Conservation (phyloP, 1,140 invertebrate genomes). For the Thaumetopoea pityocampa region DNA sequence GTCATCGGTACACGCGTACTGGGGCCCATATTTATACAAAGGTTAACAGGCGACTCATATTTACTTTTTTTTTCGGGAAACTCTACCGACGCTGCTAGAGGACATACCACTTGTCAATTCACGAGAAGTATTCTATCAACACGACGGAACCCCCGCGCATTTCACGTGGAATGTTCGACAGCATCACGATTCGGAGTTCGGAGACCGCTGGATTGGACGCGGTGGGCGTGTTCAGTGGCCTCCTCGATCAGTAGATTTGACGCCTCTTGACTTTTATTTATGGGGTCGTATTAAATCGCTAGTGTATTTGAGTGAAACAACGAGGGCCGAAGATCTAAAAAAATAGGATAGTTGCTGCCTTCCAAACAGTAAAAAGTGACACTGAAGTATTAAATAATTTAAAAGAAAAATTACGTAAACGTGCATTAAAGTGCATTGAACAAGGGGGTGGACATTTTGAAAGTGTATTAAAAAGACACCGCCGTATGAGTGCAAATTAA, state of each 20-base stretch:
- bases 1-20: no score
- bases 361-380: no score
- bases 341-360: no score
- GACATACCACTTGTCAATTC: background rate
- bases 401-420: no score
- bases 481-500: no score
- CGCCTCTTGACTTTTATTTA: no score
- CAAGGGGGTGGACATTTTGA: no score
- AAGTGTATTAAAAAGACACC: no score
- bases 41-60: background rate
- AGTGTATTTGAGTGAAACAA: background rate
- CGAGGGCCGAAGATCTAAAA: no score
- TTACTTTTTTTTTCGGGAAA: background rate
- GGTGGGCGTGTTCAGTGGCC: background rate
- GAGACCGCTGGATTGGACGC: background rate
- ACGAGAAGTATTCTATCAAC: background rate
- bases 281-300: background rate
- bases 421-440: no score
- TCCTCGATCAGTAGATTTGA: background rate
- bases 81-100: background rate
- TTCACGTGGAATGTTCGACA: background rate
- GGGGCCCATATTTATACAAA: background rate
- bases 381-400: no score
- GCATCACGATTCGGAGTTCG: background rate
- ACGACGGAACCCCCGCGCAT: slow-evolving; percentile 1